Conservation (phyloP, 2,888 invertebrate species). For the Melipona bicolor region DNA sequence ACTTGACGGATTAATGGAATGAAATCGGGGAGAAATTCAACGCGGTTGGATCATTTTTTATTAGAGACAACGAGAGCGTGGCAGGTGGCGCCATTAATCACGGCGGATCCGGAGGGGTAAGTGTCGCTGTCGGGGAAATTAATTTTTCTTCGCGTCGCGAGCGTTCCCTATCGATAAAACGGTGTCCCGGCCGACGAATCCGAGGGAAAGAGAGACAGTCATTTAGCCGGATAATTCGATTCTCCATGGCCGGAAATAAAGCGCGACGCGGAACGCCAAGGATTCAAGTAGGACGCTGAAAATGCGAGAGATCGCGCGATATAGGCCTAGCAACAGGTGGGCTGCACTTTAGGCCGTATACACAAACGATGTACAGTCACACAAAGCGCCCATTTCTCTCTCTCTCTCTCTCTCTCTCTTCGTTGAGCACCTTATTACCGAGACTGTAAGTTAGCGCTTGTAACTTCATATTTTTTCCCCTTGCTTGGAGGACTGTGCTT, state of each 20-base stretch:
- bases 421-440: no score
- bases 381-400: background rate
- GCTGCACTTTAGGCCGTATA: slow-evolving; percentile 68
- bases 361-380: slow-evolving; percentile 19
- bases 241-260: slow-evolving; percentile 52
- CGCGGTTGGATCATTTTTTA: background rate
- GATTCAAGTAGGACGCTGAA: slow-evolving; percentile 50
- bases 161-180: slow-evolving; percentile 8
- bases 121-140: background rate
- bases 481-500: no score
- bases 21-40: background rate
- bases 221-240: slow-evolving; percentile 53
- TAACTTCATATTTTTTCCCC: no score
- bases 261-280: slow-evolving; percentile 31
- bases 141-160: slow-evolving; percentile 10
- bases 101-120: no score
- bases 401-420: no score
- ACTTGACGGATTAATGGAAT: background rate
- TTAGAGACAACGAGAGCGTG: background rate
- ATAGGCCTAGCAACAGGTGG: slow-evolving; percentile 80
- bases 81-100: slow-evolving; percentile 25
- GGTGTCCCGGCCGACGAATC: background rate
- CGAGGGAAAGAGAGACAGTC: background rate
- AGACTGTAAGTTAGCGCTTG: no score
- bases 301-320: slow-evolving; percentile 58